Conservation (phyloP, 2,113 vertebrate species). For the Promerops cafer region DNA sequence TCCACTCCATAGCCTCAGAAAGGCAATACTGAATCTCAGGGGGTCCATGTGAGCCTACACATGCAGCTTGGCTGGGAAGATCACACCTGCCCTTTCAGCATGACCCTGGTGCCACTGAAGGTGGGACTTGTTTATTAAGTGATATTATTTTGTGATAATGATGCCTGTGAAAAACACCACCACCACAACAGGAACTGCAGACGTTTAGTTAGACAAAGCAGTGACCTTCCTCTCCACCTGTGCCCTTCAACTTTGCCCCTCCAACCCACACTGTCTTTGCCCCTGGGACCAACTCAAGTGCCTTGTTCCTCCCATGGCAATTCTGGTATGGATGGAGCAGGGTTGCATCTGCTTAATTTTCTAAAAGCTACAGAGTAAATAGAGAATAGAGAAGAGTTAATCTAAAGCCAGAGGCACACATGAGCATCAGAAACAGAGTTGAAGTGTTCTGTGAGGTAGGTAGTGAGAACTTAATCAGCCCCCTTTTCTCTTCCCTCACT, state of each 20-base stretch:
- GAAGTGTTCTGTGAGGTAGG: neutral
- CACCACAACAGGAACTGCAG: neutral
- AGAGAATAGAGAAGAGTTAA: neutral
- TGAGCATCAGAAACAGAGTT: neutral
- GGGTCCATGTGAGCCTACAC: neutral
- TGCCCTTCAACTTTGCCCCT: neutral
- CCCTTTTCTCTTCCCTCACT: neutral
- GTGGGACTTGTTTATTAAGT: neutral
- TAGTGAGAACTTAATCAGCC: neutral
- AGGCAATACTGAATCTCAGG: neutral
- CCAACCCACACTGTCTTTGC: neutral
- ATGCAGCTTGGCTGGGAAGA: neutral
- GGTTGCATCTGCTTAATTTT: neutral
- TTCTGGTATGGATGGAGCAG: neutral
- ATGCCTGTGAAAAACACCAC: neutral
- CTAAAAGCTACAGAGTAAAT: neutral
- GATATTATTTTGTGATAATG: neutral
- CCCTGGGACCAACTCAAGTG: neutral
- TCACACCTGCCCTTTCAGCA: neutral
- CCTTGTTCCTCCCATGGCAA: neutral
- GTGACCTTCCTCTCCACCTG: neutral
- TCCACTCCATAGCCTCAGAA: neutral
- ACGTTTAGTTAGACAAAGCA: neutral
- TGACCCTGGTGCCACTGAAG: neutral
- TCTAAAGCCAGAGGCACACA: neutral